Conservation (phyloP, 2,888 invertebrate species). For the Amiota minor region DNA sequence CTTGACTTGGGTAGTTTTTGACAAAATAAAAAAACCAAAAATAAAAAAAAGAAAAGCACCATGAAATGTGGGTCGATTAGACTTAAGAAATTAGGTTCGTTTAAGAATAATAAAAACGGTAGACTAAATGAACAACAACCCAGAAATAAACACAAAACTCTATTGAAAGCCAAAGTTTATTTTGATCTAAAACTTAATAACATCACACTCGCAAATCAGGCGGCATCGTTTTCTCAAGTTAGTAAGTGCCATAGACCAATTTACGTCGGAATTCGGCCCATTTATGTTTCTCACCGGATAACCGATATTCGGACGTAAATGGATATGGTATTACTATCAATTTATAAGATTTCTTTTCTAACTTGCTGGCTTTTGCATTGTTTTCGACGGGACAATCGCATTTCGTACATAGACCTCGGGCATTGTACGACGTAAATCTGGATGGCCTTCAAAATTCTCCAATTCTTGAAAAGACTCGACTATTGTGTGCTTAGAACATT, state of each 20-base stretch:
- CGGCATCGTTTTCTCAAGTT: neutral
- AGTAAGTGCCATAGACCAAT: conserved; percentile 16
- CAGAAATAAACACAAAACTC: neutral
- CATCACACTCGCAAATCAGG: neutral
- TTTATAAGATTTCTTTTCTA: too few species aligned
- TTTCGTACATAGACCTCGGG: neutral
- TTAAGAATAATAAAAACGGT: neutral
- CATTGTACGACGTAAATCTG: neutral
- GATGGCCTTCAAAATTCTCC: neutral
- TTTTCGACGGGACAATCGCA: too few species aligned
- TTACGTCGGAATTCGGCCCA: conserved; percentile 25
- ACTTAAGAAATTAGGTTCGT: neutral
- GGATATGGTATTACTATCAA: too few species aligned
- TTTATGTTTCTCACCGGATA: neutral
- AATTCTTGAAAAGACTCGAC: neutral
- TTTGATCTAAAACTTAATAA: neutral
- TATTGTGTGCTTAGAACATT: too few species aligned
- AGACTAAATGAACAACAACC: neutral
- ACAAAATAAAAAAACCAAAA: too few species aligned
- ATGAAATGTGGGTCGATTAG: conserved; percentile 15
- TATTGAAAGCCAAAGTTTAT: neutral
- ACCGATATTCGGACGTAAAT: neutral
- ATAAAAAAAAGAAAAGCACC: neutral
- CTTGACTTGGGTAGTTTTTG: conserved; percentile 8
- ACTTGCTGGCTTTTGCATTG: too few species aligned